phyloP scores from a whole-genome alignment of 2,888 invertebrate species.

The Mystacides longicornis region DNA sequence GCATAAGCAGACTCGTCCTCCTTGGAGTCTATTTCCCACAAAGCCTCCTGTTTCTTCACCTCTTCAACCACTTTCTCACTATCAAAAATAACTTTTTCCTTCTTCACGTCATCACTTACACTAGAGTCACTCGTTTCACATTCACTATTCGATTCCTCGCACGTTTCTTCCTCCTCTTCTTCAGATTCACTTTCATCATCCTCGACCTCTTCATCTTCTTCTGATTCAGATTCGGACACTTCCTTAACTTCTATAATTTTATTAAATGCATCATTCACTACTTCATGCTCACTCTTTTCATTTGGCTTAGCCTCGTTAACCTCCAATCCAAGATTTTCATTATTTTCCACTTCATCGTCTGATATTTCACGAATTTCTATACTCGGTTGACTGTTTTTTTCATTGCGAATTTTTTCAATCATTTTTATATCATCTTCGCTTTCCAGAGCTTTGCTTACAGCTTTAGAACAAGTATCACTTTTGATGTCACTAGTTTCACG shows the following conservation, averaged over 20 bases:
- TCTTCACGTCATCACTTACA: constrained; percentile 6
- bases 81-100: constrained; percentile 9
- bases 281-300: constrained; percentile 9
- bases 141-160: constrained; percentile 14
- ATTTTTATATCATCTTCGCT: neutral
- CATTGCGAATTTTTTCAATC: too few relatives aligned
- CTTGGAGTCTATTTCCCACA: constrained; percentile 8
- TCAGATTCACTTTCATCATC: constrained; percentile 22
- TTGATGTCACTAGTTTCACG: neutral
- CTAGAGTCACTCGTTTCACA: constrained; percentile 5
- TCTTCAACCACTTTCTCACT: constrained; percentile 15
- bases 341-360: constrained; percentile 17
- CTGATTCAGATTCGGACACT: constrained; percentile 28
- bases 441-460: neutral
- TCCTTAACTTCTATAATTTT: constrained; percentile 24
- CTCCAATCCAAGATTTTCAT: constrained; percentile 18
- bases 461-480: too few relatives aligned
- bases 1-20: constrained; percentile 24
- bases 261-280: constrained; percentile 20
- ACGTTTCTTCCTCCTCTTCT: constrained; percentile 10
- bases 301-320: constrained; percentile 9
- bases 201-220: constrained; percentile 15
- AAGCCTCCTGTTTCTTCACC: constrained; percentile 10
- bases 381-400: constrained; percentile 1
- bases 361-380: neutral